phyloP scores from a whole-genome alignment of 2,888 invertebrate genomes.

The Platypus cylindrus region DNA sequence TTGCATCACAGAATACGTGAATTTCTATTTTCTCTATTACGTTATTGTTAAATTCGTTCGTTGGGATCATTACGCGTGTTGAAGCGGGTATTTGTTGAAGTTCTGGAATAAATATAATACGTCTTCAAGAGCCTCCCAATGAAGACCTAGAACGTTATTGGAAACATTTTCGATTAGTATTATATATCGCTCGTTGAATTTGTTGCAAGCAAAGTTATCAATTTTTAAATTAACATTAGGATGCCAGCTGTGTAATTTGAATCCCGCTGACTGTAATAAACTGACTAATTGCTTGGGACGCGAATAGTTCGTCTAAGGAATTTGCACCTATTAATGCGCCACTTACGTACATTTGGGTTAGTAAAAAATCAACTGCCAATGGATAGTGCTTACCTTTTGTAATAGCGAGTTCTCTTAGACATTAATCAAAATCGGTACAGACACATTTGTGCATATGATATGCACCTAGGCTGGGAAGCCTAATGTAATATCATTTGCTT shows the following conservation, averaged over 20 bases:
- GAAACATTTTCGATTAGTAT: neutral
- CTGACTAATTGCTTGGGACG: neutral
- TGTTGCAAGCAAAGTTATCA: neutral
- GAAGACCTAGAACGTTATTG: conserved; percentile 5
- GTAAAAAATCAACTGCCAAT: conserved; percentile 5
- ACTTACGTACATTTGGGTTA: conserved; percentile 8
- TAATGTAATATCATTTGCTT: no score
- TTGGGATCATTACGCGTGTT: conserved; percentile 11
- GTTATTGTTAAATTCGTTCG: conserved; percentile 5
- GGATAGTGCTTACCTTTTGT: conserved; percentile 1
- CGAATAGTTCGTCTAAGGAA: neutral
- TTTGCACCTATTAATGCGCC: conserved; percentile 7
- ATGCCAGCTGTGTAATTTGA: conserved; percentile 8
- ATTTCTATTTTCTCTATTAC: conserved; percentile 4
- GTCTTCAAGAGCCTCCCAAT: conserved; percentile 2
- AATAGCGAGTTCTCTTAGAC: conserved; percentile 8
- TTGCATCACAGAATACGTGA: conserved; percentile 18
- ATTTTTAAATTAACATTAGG: conserved; percentile 3
- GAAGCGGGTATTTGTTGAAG: no score
- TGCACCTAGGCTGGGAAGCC: no score
- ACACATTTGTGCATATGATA: no score
- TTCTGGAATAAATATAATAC: no score
- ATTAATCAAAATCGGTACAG: no score
- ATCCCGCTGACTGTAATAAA: conserved; percentile 3
- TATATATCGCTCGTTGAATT: neutral